Evolutionary conservation across 2,888 invertebrate genomes (phyloP).

Genomic region (Synanthedon andrenaeformis): DNA sequence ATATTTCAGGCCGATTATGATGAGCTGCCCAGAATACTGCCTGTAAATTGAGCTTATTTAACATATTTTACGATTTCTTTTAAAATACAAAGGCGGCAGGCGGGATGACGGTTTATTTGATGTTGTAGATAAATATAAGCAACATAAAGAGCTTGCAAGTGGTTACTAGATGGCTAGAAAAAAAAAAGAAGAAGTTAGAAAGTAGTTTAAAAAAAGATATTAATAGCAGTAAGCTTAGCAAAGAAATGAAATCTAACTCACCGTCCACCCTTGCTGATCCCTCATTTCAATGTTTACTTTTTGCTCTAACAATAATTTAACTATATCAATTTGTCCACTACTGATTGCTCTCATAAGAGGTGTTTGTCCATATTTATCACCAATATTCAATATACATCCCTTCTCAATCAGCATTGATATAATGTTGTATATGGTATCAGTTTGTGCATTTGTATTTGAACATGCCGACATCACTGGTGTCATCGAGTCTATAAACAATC

Average conservation of each 20-base stretch:
- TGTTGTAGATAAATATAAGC: too few species aligned
- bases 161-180: too few species aligned
- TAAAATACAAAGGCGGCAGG: too few species aligned
- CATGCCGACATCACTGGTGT: conserved; percentile 75
- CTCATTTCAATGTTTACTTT: conserved; percentile 66
- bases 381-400: conserved; percentile 63
- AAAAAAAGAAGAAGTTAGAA: too few species aligned
- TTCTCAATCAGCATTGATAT: conserved; percentile 61
- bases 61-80: conserved; percentile 6
- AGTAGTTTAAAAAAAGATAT: too few species aligned
- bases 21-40: conserved; percentile 74
- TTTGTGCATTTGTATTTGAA: conserved; percentile 63
- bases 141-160: too few species aligned
- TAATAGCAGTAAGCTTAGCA: too few species aligned
- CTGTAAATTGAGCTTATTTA: conserved; percentile 35
- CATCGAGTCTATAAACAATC: conserved; percentile 63
- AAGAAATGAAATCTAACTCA: conserved; percentile 25
- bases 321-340: conserved; percentile 61
- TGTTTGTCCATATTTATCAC: conserved; percentile 71
- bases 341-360: conserved; percentile 74
- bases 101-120: not conserved
- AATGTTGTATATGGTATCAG: conserved; percentile 51
- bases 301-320: conserved; percentile 64
- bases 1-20: conserved; percentile 64
- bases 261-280: conserved; percentile 74